phyloP scores from a whole-genome alignment of 2,113 vertebrate genomes.

The Hippoglossus stenolepis region DNA sequence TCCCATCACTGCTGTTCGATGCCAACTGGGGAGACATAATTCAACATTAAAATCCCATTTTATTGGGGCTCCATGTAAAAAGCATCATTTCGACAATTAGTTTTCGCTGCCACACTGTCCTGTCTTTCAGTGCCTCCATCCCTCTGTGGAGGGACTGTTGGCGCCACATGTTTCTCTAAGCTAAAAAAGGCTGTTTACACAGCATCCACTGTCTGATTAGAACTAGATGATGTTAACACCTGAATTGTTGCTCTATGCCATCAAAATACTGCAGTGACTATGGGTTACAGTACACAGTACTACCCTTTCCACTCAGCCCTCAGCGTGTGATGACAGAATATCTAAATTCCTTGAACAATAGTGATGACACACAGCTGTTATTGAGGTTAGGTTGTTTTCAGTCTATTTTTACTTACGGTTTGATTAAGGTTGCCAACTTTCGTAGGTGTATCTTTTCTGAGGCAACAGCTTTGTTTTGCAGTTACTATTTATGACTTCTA shows the following conservation, averaged over 20 bases:
- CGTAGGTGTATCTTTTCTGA: constrained; percentile 37
- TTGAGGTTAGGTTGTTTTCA: constrained; percentile 57
- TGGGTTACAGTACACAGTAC: constrained; percentile 8
- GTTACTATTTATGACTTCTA: constrained; percentile 57
- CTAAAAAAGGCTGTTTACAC: constrained; percentile 28
- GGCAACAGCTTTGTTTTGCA: constrained; percentile 56
- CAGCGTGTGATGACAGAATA: constrained; percentile 54
- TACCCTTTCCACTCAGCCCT: constrained; percentile 9
- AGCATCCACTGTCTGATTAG: constrained; percentile 21
- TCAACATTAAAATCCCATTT: not conserved
- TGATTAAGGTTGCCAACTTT: constrained; percentile 38
- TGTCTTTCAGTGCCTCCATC: constrained; percentile 2
- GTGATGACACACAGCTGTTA: constrained; percentile 58
- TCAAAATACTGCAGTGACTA: constrained; percentile 35
- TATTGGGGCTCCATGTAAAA: not conserved
- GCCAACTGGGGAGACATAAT: not conserved
- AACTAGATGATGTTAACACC: constrained; percentile 31
- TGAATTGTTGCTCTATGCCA: constrained; percentile 21
- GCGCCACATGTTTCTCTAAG: constrained; percentile 24
- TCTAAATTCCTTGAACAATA: constrained; percentile 51
- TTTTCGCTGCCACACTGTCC: not conserved
- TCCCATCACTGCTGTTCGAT: too few relatives aligned
- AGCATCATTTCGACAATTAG: not conserved
- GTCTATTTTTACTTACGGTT: constrained; percentile 44
- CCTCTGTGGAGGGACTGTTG: constrained; percentile 5